Evolutionary conservation across 2,888 invertebrate genomes (phyloP).

Genomic region (Aricia artaxerxes): DNA sequence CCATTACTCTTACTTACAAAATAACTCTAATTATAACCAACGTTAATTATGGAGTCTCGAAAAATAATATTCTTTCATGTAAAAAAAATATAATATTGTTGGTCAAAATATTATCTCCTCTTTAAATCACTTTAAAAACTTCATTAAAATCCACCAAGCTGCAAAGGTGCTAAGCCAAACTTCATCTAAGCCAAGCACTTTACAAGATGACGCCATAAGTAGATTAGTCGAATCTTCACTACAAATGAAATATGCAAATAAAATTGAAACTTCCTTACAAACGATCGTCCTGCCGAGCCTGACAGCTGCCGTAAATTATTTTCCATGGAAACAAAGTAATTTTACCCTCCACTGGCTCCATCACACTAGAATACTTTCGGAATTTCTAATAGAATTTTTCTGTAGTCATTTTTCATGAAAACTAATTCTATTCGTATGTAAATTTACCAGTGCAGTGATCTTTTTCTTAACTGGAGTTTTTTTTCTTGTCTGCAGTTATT

Average conservation of each 20-base stretch:
- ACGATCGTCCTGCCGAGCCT: not conserved
- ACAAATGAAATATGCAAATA: constrained; percentile 1
- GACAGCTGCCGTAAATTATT: not conserved
- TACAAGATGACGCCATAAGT: not conserved
- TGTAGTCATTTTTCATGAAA: not conserved
- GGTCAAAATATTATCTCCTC: too few species aligned
- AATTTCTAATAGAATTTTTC: constrained; percentile 18
- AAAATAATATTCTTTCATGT: too few species aligned
- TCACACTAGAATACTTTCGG: constrained; percentile 7
- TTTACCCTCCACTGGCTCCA: not conserved
- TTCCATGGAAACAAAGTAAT: constrained; percentile 24
- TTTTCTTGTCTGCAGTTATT: not conserved
- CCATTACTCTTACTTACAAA: too few species aligned
- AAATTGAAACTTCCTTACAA: not conserved
- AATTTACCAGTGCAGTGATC: not conserved
- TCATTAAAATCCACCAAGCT: too few species aligned
- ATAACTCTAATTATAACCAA: too few species aligned
- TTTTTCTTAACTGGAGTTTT: not conserved
- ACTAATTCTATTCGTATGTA: constrained; percentile 1
- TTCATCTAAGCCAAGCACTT: not conserved
- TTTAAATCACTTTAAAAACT: too few species aligned
- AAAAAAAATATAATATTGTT: too few species aligned
- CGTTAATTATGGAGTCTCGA: too few species aligned
- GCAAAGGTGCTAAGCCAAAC: too few species aligned
- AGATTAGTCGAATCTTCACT: not conserved